Evolutionary conservation across 2,888 invertebrate genomes (phyloP).

Genomic region (Xylophagus ater): DNA sequence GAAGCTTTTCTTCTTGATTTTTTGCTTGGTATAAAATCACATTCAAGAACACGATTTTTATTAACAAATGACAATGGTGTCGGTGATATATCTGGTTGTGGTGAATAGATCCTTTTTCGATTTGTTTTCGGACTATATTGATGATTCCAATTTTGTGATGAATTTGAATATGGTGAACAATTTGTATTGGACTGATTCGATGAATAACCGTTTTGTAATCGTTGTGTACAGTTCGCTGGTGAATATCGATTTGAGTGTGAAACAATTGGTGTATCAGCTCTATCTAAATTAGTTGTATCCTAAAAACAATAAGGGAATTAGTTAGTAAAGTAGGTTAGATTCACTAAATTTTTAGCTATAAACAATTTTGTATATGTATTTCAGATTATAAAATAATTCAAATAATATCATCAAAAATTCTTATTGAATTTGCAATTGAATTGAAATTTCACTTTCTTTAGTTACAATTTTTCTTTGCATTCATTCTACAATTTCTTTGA

Average conservation of each 20-base stretch:
- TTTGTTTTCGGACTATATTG: slow-evolving; percentile 11
- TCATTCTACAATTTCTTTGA: too few species aligned
- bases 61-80: slow-evolving; percentile 4
- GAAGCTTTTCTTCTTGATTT: slow-evolving; percentile 28
- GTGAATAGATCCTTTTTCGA: slow-evolving; percentile 5
- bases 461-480: too few species aligned
- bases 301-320: too few species aligned
- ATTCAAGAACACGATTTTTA: slow-evolving; percentile 31
- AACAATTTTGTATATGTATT: too few species aligned
- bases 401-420: too few species aligned
- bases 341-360: too few species aligned
- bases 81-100: slow-evolving; percentile 5
- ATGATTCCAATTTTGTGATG: slow-evolving; percentile 14
- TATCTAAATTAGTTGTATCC: too few species aligned
- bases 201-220: slow-evolving; percentile 5
- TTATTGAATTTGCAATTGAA: too few species aligned
- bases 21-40: slow-evolving; percentile 32
- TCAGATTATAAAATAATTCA: too few species aligned
- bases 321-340: too few species aligned
- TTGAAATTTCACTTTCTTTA: too few species aligned
- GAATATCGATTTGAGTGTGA: background rate
- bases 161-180: slow-evolving; percentile 11
- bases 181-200: slow-evolving; percentile 5
- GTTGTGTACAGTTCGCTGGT: slow-evolving; percentile 1
- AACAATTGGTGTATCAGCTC: slow-evolving; percentile 9